These are phyloP conservation scores for Rhagonycha fulva DNA, from an alignment of 2,888 invertebrate genomes.

Conservation along the genomic window DNA sequence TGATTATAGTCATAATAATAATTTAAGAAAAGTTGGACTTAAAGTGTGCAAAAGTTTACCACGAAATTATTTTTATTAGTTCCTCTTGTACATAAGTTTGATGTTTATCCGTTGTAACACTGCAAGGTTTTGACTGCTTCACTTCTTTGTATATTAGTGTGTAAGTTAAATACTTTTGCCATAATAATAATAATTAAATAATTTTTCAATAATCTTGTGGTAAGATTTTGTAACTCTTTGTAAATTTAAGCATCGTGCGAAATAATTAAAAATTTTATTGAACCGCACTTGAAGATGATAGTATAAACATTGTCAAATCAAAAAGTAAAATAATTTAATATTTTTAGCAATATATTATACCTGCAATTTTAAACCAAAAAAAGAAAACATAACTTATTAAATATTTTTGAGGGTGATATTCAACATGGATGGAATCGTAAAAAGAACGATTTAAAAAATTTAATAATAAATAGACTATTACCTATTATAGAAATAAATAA, in stretches of 20 bases:
- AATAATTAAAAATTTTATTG: slow-evolving; percentile 11
- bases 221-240: slow-evolving; percentile 16
- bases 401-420: slow-evolving; percentile 23
- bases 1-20: neutral
- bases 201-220: slow-evolving; percentile 13
- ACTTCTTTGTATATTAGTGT: neutral
- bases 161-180: slow-evolving; percentile 10
- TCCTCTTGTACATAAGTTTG: slow-evolving; percentile 26
- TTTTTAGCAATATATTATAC: neutral
- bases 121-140: slow-evolving; percentile 1
- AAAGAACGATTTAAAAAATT: slow-evolving; percentile 9
- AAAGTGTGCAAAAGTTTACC: slow-evolving; percentile 16
- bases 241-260: neutral
- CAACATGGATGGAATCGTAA: slow-evolving; percentile 13
- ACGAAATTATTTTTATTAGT: slow-evolving; percentile 18
- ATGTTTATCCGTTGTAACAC: slow-evolving; percentile 3
- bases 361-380: slow-evolving; percentile 22
- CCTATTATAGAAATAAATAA: slow-evolving; percentile 22
- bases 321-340: neutral
- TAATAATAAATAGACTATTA: slow-evolving; percentile 11
- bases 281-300: neutral
- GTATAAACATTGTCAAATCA: neutral
- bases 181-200: slow-evolving; percentile 5
- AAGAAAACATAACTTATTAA: slow-evolving; percentile 4
- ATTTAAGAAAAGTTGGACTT: slow-evolving; percentile 9